These are phyloP conservation scores for Athene cunicularia DNA, from an alignment of 2,113 vertebrate species.

Conservation along the genomic window DNA sequence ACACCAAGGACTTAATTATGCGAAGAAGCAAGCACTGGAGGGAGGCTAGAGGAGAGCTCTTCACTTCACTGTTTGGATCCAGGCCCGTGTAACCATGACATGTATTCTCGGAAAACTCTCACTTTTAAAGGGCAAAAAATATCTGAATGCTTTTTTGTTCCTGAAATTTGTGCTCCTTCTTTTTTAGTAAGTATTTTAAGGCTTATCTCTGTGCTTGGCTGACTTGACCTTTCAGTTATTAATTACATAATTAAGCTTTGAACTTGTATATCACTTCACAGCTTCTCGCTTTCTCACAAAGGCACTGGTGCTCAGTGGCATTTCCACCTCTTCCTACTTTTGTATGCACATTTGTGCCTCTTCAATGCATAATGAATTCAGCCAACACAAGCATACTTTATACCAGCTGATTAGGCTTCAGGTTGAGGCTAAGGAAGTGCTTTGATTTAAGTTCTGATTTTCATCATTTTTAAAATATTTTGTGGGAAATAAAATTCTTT, in stretches of 20 bases:
- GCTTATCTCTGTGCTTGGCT: constrained; percentile 58
- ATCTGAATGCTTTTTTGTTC: constrained; percentile 8
- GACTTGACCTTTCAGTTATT: constrained; percentile 68
- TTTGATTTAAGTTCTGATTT: constrained; percentile 34
- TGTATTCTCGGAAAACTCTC: not conserved
- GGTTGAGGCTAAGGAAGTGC: constrained; percentile 42
- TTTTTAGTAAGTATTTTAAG: constrained; percentile 28
- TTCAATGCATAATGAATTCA: not conserved
- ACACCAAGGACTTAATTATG: not conserved
- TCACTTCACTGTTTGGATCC: not conserved
- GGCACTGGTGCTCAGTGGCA: constrained; percentile 18
- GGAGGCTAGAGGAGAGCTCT: not conserved
- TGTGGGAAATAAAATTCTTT: not conserved
- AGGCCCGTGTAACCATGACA: fast-evolving
- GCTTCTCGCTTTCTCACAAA: constrained; percentile 65
- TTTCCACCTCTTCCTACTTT: constrained; percentile 77
- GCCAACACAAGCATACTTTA: constrained; percentile 66
- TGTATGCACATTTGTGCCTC: constrained; percentile 53
- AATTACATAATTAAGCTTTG: constrained; percentile 59
- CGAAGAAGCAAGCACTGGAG: not conserved
- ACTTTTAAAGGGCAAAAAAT: constrained; percentile 24
- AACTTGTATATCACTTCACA: constrained; percentile 49
- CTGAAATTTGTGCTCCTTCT: constrained; percentile 24
- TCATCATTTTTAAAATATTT: not conserved
- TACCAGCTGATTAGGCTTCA: constrained; percentile 54